Evolutionary conservation across 2,113 vertebrate genomes (phyloP).

Genomic region (Gavia stellata): DNA sequence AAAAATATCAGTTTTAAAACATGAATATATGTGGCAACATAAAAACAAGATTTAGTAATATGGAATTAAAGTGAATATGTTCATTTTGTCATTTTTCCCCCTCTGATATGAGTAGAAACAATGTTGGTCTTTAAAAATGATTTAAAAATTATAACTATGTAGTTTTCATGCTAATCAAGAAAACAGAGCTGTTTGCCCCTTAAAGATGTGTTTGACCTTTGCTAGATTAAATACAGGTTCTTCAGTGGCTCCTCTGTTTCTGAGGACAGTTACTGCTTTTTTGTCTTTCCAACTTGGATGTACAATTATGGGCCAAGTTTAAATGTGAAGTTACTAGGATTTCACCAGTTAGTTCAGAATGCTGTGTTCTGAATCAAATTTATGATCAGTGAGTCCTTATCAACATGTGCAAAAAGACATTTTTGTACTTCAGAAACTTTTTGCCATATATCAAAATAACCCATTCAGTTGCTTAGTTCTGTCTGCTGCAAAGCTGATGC

Average conservation of each 20-base stretch:
- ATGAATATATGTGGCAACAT: background rate
- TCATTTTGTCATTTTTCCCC: accelerated
- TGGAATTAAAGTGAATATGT: background rate
- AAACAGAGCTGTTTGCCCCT: background rate
- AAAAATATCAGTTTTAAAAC: background rate
- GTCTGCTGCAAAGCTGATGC: background rate
- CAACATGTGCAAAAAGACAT: background rate
- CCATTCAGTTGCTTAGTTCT: background rate
- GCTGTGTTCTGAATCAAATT: background rate
- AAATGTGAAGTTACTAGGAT: background rate
- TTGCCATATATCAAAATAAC: background rate
- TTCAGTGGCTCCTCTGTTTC: background rate
- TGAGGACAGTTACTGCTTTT: background rate
- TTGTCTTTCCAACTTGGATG: background rate
- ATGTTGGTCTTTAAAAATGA: background rate
- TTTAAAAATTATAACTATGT: accelerated
- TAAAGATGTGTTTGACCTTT: background rate
- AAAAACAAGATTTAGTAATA: background rate
- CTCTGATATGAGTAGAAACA: background rate
- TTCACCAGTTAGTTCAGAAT: background rate
- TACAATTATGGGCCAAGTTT: background rate
- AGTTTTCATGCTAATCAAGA: background rate
- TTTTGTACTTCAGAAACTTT: background rate
- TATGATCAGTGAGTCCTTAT: background rate
- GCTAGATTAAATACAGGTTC: background rate